Base-by-base conservation (phyloP, 2,113 vertebrate genomes). In the Pseudopipra pipra region DNA sequence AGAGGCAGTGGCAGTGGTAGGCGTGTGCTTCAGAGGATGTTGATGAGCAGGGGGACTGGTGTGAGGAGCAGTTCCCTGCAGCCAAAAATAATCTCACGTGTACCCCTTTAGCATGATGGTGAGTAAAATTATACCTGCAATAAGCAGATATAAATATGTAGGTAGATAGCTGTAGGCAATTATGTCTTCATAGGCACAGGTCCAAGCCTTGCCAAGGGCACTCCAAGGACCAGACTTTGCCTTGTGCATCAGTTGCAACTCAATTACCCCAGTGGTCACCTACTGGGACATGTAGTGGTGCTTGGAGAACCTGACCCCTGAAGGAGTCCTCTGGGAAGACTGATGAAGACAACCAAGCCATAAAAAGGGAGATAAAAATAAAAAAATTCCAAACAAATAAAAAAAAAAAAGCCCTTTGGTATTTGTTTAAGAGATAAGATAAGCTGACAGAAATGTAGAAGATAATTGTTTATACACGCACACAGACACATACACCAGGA, bases 391-490 rank as follows among this genome's bases (percentile, higher is more conserved):
- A 65, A 65, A 44, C 19, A 43, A 56, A 73, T 31, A 75, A 35
- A 76, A 37, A 37, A 55, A 37, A 55, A 67, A 37, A 16, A 21
- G 7, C 1, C 15, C 37, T 81, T 73, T 72, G 75, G 80, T 84
- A 89, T 95, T 89, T 95, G 20, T 76, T 95, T 79, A 55, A 93
- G 94, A 92, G 89, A 94, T 89, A 90, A 96, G 85, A 97, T 90
- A 95, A 95, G 30, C 81, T 92, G 85, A 93, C 80, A 96, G 84
- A 95, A 96, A 92, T 59, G 76, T 85, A 87, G n/a, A 89, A 72
- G 84, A 93, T 52, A 91, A 74, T 66, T 91, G 71, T 97, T 97
- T 96, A 94, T 77, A 86, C 73, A 62, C 5, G 3, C 71, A 76
- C 56, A 71, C n/a, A 94, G 82, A 62, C 90, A 67, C 62, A 78